Conservation (phyloP, 2,888 invertebrate genomes). For the Hirtodrosophila alboralis region DNA sequence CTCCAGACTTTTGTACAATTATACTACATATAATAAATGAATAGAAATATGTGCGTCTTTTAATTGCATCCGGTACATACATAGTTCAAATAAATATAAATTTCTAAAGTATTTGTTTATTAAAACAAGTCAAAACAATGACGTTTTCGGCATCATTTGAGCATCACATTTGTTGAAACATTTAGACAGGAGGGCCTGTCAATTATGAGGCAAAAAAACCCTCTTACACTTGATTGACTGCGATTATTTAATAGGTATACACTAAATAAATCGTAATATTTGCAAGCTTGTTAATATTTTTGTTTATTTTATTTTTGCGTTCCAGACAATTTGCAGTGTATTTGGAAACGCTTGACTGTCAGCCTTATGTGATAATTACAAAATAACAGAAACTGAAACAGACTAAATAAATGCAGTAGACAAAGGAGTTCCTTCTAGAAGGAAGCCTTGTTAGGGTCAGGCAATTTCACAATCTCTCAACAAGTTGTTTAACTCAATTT, state of each 20-base stretch:
- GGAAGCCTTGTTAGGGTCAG: neutral
- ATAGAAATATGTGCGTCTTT: no score
- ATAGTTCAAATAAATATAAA: no score
- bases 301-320: conserved; percentile 40
- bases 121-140: neutral
- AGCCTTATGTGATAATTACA: conserved; percentile 46
- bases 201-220: conserved; percentile 2
- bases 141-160: neutral
- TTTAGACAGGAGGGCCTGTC: conserved; percentile 23
- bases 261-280: neutral
- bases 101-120: neutral
- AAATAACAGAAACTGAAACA: conserved; percentile 32
- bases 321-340: conserved; percentile 34
- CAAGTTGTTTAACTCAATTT: conserved; percentile 12
- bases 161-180: conserved; percentile 4
- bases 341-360: conserved; percentile 21
- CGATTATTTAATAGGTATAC: conserved; percentile 25
- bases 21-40: no score
- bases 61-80: no score
- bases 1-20: neutral
- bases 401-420: conserved; percentile 4
- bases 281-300: conserved; percentile 3
- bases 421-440: neutral
- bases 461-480: conserved; percentile 12
- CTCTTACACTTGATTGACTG: conserved; percentile 11